phyloP scores from a whole-genome alignment of 2,888 invertebrate species.

The Drosophila silvestris region DNA sequence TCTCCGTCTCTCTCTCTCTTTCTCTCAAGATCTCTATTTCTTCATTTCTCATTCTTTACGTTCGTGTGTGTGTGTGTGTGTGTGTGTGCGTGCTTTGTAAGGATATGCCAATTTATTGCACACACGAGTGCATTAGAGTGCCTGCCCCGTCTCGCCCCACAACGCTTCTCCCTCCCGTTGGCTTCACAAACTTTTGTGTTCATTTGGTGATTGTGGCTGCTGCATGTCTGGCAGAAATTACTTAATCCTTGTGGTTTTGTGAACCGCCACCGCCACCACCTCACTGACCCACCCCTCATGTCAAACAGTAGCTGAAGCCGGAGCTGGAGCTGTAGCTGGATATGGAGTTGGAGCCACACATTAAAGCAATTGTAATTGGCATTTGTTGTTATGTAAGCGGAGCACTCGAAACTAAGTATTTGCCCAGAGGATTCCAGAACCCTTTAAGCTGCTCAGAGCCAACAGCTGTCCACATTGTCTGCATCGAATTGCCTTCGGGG shows the following conservation, averaged over 20 bases:
- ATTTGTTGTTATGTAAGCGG: slow-evolving; percentile 73
- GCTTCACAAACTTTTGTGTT: slow-evolving; percentile 75
- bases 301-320: background rate
- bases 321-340: background rate
- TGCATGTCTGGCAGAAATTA: slow-evolving; percentile 82
- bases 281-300: slow-evolving; percentile 8
- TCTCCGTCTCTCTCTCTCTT: background rate
- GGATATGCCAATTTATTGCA: slow-evolving; percentile 82
- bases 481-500: slow-evolving; percentile 47
- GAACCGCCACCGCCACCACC: slow-evolving; percentile 36
- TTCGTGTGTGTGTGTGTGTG: background rate
- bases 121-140: slow-evolving; percentile 82
- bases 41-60: background rate
- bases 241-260: slow-evolving; percentile 79
- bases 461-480: slow-evolving; percentile 52
- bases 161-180: slow-evolving; percentile 7
- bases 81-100: slow-evolving; percentile 48
- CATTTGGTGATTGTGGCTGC: slow-evolving; percentile 82
- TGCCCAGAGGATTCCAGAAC: slow-evolving; percentile 31
- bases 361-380: slow-evolving; percentile 80
- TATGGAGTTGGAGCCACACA: slow-evolving; percentile 24
- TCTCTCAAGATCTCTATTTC: slow-evolving; percentile 13
- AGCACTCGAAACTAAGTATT: slow-evolving; percentile 57
- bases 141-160: slow-evolving; percentile 30
- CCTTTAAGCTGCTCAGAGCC: slow-evolving; percentile 53